These are phyloP conservation scores for Frieseomelitta varia DNA, from an alignment of 1,140 invertebrate genomes.

Conservation along the genomic window DNA sequence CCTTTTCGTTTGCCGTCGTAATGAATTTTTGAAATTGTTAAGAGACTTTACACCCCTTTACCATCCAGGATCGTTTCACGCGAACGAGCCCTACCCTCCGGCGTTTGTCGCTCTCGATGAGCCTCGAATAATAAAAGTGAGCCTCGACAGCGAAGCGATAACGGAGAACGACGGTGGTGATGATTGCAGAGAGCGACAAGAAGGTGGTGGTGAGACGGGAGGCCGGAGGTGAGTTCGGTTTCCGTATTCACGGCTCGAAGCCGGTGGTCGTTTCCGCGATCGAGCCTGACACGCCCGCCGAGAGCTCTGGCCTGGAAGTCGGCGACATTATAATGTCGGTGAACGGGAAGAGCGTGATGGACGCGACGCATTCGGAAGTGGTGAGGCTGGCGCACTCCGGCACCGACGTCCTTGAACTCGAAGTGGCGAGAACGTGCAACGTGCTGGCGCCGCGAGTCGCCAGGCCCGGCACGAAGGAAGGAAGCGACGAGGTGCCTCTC, in stretches of 20 bases:
- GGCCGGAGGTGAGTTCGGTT: slow-evolving; percentile 94
- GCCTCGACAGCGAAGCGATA: neutral
- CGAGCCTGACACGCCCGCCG: slow-evolving; percentile 94
- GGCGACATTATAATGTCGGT: slow-evolving; percentile 97
- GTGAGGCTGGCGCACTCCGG: slow-evolving; percentile 95
- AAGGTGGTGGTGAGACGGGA: slow-evolving; percentile 90
- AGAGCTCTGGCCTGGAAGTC: slow-evolving; percentile 94
- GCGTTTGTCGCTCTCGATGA: neutral
- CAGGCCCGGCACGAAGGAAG: slow-evolving; percentile 80
- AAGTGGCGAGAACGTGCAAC: slow-evolving; percentile 93
- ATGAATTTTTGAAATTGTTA: no score
- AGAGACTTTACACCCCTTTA: no score
- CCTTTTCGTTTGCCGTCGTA: no score
- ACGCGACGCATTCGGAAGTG: slow-evolving; percentile 97
- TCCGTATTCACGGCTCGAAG: slow-evolving; percentile 96
- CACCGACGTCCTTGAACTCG: slow-evolving; percentile 91
- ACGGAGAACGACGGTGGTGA: slow-evolving; percentile 20
- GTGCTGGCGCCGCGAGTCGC: slow-evolving; percentile 85
- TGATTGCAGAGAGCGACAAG: slow-evolving; percentile 91
- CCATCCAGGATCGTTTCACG: neutral
- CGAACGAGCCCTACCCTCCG: neutral
- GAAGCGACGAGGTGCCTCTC: slow-evolving; percentile 84
- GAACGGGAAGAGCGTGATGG: slow-evolving; percentile 93
- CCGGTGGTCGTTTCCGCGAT: slow-evolving; percentile 98
- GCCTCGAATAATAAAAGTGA: neutral